phyloP scores from a whole-genome alignment of 2,888 invertebrate genomes.

The Timandra comae region DNA sequence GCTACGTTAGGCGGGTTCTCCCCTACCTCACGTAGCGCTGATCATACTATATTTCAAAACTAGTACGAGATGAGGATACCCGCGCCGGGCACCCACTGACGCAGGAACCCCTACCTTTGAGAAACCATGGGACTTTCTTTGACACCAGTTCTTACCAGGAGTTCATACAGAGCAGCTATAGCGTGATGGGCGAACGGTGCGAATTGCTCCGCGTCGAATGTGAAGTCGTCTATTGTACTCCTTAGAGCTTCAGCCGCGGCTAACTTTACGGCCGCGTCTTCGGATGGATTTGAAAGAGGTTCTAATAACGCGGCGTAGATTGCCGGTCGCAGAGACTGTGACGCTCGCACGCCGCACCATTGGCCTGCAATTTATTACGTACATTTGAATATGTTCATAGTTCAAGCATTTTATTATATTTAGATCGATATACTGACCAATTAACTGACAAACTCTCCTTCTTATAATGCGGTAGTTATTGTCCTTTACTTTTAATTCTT shows the following conservation, averaged over 20 bases:
- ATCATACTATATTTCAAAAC: too few relatives aligned
- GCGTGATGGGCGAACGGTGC: slow-evolving; percentile 87
- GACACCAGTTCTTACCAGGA: too few relatives aligned
- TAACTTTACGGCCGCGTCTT: slow-evolving; percentile 92
- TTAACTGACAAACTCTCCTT: slow-evolving; percentile 89
- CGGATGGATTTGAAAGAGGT: slow-evolving; percentile 78
- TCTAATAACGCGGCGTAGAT: slow-evolving; percentile 87
- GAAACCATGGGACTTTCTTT: too few relatives aligned
- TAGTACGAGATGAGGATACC: too few relatives aligned
- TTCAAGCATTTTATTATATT: too few relatives aligned
- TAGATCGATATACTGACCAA: slow-evolving; percentile 69
- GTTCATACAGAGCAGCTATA: slow-evolving; percentile 86
- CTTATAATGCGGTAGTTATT: slow-evolving; percentile 90
- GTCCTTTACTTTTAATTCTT: slow-evolving; percentile 88
- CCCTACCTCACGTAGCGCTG: too few relatives aligned
- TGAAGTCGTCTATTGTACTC: slow-evolving; percentile 92
- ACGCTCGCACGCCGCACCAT: slow-evolving; percentile 90
- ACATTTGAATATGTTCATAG: background rate
- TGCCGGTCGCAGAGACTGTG: slow-evolving; percentile 84
- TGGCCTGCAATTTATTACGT: slow-evolving; percentile 49
- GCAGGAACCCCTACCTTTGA: too few relatives aligned
- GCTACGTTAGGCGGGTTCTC: too few relatives aligned
- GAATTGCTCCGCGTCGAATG: slow-evolving; percentile 92
- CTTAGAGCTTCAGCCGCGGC: slow-evolving; percentile 91
- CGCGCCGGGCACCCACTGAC: too few relatives aligned